phyloP scores from a whole-genome alignment of 2,888 invertebrate genomes.

The Ommatoiulus sabulosus region DNA sequence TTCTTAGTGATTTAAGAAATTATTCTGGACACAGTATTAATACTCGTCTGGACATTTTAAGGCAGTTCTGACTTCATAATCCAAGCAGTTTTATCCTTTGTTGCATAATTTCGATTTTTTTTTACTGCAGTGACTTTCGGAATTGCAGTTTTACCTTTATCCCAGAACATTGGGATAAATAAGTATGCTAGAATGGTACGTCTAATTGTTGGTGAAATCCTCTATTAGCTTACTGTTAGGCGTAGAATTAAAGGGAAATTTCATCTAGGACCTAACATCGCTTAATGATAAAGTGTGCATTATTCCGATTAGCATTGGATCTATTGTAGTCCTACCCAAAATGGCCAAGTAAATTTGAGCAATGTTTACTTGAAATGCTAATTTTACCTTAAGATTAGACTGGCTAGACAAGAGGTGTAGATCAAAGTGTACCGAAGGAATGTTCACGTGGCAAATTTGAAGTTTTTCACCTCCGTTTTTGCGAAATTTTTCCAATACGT shows the following conservation, averaged over 20 bases:
- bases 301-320: not conserved
- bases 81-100: not conserved
- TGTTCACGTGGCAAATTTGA: not conserved
- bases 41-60: conserved; percentile 19
- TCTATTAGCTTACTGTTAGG: not conserved
- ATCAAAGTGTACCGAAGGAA: not conserved
- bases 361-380: not conserved
- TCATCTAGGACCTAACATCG: conserved; percentile 5
- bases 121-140: not conserved
- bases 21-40: conserved; percentile 10
- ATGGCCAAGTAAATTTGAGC: conserved; percentile 1
- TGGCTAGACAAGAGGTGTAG: not conserved
- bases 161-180: not conserved
- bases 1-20: conserved; percentile 11
- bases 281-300: not conserved
- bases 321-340: conserved; percentile 10
- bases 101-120: not conserved
- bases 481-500: too few species aligned
- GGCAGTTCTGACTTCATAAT: conserved; percentile 5
- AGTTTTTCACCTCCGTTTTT: too few species aligned
- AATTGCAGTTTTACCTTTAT: not conserved
- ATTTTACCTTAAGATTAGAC: not conserved
- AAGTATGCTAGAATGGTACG: not conserved
- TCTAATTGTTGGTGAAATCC: not conserved
- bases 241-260: not conserved